Conservation (phyloP, 2,113 vertebrate species). For the Burhinus oedicnemus region DNA sequence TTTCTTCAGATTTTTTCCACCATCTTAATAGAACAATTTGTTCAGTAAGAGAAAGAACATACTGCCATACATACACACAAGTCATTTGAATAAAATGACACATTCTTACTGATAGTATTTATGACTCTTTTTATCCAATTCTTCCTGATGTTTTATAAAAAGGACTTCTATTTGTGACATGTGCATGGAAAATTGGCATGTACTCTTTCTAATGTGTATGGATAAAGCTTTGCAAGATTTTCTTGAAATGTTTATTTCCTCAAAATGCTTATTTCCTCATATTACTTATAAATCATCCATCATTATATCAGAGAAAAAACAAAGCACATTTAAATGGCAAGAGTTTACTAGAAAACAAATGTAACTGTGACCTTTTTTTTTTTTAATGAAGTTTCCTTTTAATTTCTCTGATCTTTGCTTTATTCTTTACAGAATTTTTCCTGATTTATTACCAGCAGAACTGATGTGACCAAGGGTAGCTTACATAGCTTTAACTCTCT, state of each 20-base stretch:
- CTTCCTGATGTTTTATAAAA: background rate
- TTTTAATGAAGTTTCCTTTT: background rate
- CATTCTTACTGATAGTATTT: background rate
- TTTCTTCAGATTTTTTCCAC: background rate
- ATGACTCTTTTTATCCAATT: background rate
- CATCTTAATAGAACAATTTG: background rate
- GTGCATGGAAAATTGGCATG: background rate
- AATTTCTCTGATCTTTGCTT: background rate
- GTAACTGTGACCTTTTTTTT: fast-evolving
- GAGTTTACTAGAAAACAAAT: background rate
- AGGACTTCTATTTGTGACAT: background rate
- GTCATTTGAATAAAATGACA: background rate
- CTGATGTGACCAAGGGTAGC: background rate
- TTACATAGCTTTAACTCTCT: background rate
- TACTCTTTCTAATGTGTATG: background rate
- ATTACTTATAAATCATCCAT: background rate
- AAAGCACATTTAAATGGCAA: background rate
- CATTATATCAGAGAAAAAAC: background rate
- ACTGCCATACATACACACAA: background rate
- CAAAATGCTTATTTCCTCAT: background rate
- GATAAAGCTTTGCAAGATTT: background rate
- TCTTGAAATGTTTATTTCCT: background rate
- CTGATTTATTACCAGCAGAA: background rate
- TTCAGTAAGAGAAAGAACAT: background rate
- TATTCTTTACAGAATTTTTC: background rate